Conservation (phyloP, 2,113 vertebrate species). For the Serinus canaria region DNA sequence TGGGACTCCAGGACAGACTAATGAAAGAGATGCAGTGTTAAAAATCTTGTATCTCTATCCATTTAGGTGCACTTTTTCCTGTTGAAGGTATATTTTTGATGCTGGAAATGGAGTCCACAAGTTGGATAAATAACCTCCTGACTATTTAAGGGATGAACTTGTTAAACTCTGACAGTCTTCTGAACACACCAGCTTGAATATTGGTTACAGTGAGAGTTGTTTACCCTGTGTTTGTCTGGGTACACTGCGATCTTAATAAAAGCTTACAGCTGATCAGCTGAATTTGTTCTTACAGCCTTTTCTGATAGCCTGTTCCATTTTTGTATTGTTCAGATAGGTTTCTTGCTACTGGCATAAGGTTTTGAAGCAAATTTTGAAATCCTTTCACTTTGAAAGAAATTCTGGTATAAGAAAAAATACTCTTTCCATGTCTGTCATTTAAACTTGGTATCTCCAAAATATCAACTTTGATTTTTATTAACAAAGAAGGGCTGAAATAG, state of each 20-base stretch:
- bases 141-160: background rate
- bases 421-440: background rate
- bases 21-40: background rate
- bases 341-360: background rate
- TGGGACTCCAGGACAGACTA: background rate
- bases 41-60: background rate
- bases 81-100: background rate
- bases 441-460: background rate
- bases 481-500: background rate
- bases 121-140: background rate
- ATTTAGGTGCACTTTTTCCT: background rate
- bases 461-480: background rate
- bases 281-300: background rate
- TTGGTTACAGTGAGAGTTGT: background rate
- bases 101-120: background rate
- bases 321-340: background rate
- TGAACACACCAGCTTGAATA: background rate
- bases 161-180: background rate
- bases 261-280: background rate
- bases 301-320: background rate
- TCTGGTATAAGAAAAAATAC: background rate
- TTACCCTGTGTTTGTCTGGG: background rate
- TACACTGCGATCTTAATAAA: background rate
- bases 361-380: background rate
- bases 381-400: background rate